Percentiles rank a stretch among this genome's conserved stretches.
Evolutionary conservation across 2,113 vertebrate genomes (phyloP).

Genomic region (Cinclus mexicanus): DNA sequence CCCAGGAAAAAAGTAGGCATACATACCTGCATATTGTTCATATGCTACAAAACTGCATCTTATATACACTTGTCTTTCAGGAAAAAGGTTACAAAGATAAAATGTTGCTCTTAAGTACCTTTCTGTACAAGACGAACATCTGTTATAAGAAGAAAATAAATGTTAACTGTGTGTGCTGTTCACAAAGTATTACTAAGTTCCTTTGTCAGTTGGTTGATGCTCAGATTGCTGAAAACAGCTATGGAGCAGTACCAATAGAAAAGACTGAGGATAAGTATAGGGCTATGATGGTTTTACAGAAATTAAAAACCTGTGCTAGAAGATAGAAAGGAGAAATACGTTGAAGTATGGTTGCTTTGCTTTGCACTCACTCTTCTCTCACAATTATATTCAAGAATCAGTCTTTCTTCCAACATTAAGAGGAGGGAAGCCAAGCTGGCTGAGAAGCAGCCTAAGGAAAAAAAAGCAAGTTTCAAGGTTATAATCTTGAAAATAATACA

Average conservation of each 20-base stretch:
- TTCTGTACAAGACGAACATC: neutral
- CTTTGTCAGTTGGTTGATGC: neutral
- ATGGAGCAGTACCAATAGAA: neutral
- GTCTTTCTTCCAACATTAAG: neutral
- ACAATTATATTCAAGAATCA: neutral
- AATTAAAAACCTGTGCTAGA: neutral
- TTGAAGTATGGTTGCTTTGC: neutral
- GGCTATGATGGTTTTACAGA: neutral
- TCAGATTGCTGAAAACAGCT: neutral
- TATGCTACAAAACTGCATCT: neutral
- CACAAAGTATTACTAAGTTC: neutral
- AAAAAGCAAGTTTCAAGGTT: neutral
- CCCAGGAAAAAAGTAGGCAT: neutral
- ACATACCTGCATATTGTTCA: neutral
- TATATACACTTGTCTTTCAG: neutral
- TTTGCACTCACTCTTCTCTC: neutral
- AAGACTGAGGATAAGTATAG: neutral
- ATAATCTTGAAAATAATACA: neutral
- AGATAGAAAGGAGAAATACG: neutral
- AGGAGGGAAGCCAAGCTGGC: neutral
- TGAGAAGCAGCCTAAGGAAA: neutral
- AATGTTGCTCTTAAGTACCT: neutral
- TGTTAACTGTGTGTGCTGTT: neutral
- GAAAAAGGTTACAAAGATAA: neutral
- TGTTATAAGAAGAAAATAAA: neutral